These are phyloP conservation scores for Megamerina dolium DNA, from an alignment of 2,888 invertebrate genomes.

Conservation along the genomic window DNA sequence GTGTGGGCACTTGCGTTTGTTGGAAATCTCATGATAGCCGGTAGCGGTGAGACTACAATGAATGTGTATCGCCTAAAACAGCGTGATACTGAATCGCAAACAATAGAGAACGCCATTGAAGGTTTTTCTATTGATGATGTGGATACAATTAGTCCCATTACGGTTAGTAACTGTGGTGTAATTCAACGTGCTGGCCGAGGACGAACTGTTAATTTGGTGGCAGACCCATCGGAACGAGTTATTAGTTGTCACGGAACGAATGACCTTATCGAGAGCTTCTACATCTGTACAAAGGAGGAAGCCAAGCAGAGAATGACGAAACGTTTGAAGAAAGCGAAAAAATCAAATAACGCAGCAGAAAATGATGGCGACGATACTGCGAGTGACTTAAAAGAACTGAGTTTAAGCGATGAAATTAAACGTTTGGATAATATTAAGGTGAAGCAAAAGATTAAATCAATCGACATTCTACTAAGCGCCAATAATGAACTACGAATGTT, in stretches of 20 bases:
- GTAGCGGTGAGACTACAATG: conserved; percentile 77
- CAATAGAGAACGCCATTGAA: conserved; percentile 50
- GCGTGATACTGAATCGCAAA: conserved; percentile 51
- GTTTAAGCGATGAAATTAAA: conserved; percentile 67
- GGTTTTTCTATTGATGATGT: conserved; percentile 42
- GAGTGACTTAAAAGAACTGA: conserved; percentile 46
- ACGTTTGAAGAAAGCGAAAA: conserved; percentile 64
- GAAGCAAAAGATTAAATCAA: conserved; percentile 64
- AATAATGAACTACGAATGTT: conserved; percentile 66
- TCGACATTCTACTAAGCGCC: conserved; percentile 64
- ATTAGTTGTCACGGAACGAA: conserved; percentile 81
- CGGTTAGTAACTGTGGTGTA: conserved; percentile 72
- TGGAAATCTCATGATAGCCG: conserved; percentile 80
- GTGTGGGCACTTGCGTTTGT: conserved; percentile 80
- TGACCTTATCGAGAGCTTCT: conserved; percentile 73
- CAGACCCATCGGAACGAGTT: conserved; percentile 66
- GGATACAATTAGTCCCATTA: conserved; percentile 56
- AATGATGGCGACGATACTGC: conserved; percentile 29
- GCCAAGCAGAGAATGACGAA: conserved; percentile 65
- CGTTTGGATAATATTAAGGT: conserved; percentile 62
- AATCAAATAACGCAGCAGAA: conserved; percentile 49
- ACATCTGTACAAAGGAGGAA: conserved; percentile 71
- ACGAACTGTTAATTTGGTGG: conserved; percentile 67
- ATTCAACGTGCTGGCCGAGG: conserved; percentile 74
- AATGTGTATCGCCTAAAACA: conserved; percentile 74